phyloP scores from a whole-genome alignment of 92 coral and sea anemone genomes.

The Phenganax subtilis region DNA sequence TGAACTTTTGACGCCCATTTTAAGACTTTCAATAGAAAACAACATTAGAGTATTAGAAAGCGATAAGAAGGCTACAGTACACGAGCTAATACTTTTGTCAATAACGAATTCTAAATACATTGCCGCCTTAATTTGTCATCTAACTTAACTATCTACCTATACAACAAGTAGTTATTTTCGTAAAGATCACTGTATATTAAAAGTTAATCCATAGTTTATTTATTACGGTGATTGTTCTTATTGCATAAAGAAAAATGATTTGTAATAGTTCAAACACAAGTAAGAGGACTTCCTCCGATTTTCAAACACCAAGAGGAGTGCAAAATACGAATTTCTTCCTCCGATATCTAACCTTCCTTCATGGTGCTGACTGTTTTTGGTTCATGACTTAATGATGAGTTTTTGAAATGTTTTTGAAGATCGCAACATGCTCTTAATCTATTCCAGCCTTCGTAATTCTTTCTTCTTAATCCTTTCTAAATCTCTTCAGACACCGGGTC shows the following conservation, averaged over 20 bases:
- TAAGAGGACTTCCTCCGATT: no score
- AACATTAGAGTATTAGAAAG: slow-evolving; percentile 41
- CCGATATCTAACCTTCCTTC: no score
- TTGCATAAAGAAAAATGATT: slow-evolving; percentile 27
- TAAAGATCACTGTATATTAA: slow-evolving; percentile 5
- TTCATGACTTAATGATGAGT: no score
- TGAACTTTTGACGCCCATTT: slow-evolving; percentile 38
- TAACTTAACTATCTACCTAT: slow-evolving; percentile 11
- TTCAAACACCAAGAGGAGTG: no score
- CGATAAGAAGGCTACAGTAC: slow-evolving; percentile 33
- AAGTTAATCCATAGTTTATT: slow-evolving; percentile 40
- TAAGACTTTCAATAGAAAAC: slow-evolving; percentile 32
- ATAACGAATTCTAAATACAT: slow-evolving; percentile 7
- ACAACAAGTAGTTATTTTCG: background rate
- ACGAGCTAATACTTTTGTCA: slow-evolving; percentile 30
- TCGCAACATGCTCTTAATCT: slow-evolving; percentile 37
- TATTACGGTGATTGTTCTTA: background rate
- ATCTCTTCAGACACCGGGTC: slow-evolving; percentile 38
- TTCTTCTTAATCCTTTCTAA: slow-evolving; percentile 29
- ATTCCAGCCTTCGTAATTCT: slow-evolving; percentile 27
- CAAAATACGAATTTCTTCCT: no score
- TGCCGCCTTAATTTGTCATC: slow-evolving; percentile 30
- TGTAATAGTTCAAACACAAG: background rate
- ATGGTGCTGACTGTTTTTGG: no score
- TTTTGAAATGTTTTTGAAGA: slow-evolving; percentile 7